These are phyloP conservation scores for Callinectes sapidus DNA, from an alignment of 2,888 invertebrate genomes.

Conservation along the genomic window DNA sequence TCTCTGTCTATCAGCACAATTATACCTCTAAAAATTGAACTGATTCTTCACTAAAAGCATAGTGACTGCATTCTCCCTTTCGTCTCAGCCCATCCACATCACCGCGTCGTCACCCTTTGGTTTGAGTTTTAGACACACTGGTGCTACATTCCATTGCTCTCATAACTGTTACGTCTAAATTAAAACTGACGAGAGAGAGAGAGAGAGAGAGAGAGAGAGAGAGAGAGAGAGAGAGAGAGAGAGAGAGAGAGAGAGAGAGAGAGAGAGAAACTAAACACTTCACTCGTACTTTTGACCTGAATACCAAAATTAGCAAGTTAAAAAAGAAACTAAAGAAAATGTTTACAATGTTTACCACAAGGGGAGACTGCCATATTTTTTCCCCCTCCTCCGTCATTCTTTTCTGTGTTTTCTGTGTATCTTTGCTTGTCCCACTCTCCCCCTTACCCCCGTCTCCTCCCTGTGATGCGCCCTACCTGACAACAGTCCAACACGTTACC, in stretches of 20 bases:
- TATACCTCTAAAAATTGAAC: background rate
- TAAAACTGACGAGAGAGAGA: background rate
- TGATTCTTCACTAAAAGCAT: background rate
- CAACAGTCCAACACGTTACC: constrained; percentile 35
- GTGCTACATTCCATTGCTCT: background rate
- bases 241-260: constrained; percentile 44
- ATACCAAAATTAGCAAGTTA: background rate
- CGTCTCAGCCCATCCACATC: background rate
- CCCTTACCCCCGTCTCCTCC: background rate
- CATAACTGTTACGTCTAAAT: background rate
- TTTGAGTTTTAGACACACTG: background rate
- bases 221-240: constrained; percentile 32
- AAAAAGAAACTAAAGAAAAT: background rate
- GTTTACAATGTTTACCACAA: background rate
- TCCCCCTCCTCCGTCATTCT: background rate
- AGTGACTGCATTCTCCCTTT: background rate
- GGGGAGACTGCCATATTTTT: background rate
- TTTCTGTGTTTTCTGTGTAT: background rate
- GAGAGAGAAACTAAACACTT: background rate
- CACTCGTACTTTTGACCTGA: background rate
- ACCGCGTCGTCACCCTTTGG: background rate
- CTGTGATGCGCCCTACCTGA: background rate
- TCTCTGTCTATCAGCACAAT: background rate
- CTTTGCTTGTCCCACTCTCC: background rate
- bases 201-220: constrained; percentile 40